Evolutionary conservation across 2,113 vertebrate species (phyloP).

Genomic region (Arizona elegans): DNA sequence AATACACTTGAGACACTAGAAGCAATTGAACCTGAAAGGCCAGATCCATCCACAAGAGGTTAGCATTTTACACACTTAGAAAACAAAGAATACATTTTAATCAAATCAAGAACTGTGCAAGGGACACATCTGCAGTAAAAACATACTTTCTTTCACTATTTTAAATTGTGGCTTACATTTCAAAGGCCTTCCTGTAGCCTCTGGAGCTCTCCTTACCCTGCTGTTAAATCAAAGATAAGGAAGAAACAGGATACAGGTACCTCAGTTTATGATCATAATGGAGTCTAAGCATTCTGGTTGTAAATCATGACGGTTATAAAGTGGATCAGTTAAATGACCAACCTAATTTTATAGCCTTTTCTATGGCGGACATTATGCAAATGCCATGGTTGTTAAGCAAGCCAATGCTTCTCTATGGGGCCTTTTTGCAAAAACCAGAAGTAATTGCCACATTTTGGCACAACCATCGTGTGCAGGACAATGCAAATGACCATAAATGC

Average conservation of each 20-base stretch:
- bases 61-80: neutral
- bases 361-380: neutral
- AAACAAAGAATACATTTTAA: neutral
- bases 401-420: neutral
- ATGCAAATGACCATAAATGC: neutral
- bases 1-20: conserved; percentile 35
- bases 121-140: neutral
- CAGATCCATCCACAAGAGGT: neutral
- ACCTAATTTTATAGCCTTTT: neutral
- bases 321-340: neutral
- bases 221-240: neutral
- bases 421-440: neutral
- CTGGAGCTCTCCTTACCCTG: neutral
- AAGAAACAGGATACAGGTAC: neutral
- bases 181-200: neutral
- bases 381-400: neutral
- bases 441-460: neutral
- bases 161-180: neutral
- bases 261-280: neutral
- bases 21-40: neutral
- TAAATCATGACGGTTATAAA: neutral
- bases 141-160: neutral
- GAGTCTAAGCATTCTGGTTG: neutral
- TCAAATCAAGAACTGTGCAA: neutral
- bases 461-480: too few species aligned